These are phyloP conservation scores for Agrotis exclamationis DNA, from an alignment of 2,888 invertebrate genomes.

Conservation along the genomic window DNA sequence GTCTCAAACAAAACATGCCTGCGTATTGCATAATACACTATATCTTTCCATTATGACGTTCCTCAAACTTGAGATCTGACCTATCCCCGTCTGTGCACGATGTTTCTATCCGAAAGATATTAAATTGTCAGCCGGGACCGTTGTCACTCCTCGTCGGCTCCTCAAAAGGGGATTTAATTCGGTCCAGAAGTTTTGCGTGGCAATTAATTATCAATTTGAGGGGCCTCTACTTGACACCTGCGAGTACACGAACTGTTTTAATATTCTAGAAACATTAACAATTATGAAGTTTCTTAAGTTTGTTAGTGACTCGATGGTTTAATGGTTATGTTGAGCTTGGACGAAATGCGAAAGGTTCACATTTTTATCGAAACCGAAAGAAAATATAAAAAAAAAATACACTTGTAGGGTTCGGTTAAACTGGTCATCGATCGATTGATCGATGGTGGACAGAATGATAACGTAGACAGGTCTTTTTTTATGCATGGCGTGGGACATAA, in stretches of 20 bases:
- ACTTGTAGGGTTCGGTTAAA: not conserved
- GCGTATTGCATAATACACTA: conserved; percentile 10
- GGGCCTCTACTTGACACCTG: conserved; percentile 85
- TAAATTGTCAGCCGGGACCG: conserved; percentile 89
- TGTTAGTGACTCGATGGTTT: conserved; percentile 25
- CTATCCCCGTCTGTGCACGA: conserved; percentile 66
- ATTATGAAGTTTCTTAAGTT: conserved; percentile 53
- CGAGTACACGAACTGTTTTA: conserved; percentile 68
- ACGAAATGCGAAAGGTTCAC: not conserved
- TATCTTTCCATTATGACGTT: conserved; percentile 46
- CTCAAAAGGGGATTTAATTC: conserved; percentile 89
- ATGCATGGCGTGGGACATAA: too few species aligned
- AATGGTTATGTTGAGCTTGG: not conserved
- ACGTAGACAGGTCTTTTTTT: too few species aligned
- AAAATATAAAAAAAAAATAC: not conserved
- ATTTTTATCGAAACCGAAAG: not conserved
- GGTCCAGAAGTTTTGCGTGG: conserved; percentile 87
- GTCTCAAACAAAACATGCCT: conserved; percentile 1
- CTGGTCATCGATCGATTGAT: too few species aligned
- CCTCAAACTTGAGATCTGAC: conserved; percentile 64
- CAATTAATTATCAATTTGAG: conserved; percentile 89
- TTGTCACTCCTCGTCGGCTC: conserved; percentile 78
- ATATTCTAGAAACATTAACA: conserved; percentile 64
- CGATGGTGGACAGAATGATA: too few species aligned
- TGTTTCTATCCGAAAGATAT: conserved; percentile 86